Base-by-base conservation (phyloP, 2,888 invertebrate species). In the Rhodophaea formosa region DNA sequence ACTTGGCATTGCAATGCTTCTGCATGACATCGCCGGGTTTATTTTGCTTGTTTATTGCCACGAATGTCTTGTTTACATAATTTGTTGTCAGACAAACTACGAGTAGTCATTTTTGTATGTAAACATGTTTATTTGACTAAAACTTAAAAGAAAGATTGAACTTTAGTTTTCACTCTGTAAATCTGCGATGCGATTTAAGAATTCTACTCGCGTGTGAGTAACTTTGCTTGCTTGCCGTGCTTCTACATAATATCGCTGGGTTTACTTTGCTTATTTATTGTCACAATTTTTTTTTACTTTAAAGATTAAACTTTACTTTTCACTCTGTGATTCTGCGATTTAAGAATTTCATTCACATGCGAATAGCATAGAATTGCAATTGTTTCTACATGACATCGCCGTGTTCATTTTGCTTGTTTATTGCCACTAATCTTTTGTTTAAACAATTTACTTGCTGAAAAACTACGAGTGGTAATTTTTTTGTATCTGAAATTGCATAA, bases 121-220 rank as follows among this genome's bases (percentile, higher is more conserved):
- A n/a, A n/a, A n/a, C n/a, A n/a, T n/a, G n/a, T n/a, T n/a, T n/a
- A n/a, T n/a, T n/a, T n/a, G n/a, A n/a, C n/a, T n/a, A n/a, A n/a
- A n/a, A n/a, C n/a, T n/a, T n/a, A n/a, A n/a, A n/a, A n/a, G n/a
- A n/a, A n/a, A n/a, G n/a, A n/a, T n/a, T n/a, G n/a, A n/a, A n/a
- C n/a, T n/a, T n/a, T n/a, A n/a, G n/a, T n/a, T n/a, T n/a, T n/a
- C n/a, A n/a, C n/a, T n/a, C n/a, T n/a, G n/a, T n/a, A n/a, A n/a
- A n/a, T n/a, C 64, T 66, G 65, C 69, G 72, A 67, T 72, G 65
- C 63, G 67, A 72, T 72, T 74, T 71, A 65, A 59, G 66, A 74
- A 77, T 73, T 75, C 74, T 56, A 52, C 62, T 60, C 75, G 72
- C 74, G 75, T 74, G 58, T 65, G 67, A 65, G 68, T 74, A 54